Evolutionary conservation across 2,113 vertebrate genomes (phyloP), one percentile per base, ranked within the genome.

Genomic region (Neofelis nebulosa): DNA sequence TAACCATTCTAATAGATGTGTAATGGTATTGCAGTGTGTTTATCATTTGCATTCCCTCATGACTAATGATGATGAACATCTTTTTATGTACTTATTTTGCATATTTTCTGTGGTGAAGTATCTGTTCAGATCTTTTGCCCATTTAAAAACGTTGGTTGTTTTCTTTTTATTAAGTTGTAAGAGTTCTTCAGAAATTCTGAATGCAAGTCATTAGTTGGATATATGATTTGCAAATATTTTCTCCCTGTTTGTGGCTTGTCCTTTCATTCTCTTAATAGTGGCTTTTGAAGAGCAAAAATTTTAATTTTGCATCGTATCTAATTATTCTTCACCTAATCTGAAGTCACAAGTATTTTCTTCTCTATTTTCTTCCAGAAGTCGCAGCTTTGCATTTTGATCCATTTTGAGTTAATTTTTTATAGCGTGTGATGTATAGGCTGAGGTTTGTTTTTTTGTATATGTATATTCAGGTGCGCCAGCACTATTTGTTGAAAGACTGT

Each of bases 371-470:
- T 74, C 78, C 74, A 65, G 78, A 81, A 81, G 55, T 78, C 33
- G 8, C 29, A 68, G 27, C 12, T 97, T 95, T 95, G 29, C 69
- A n/a, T 69, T 86, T 69, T 86, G 57, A 91, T 50, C 19, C n/a
- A 89, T 84, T 96, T 90, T 63, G 66, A 65, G 63, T 96, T 90
- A 79, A 55, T 80, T 86, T 86, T 78, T 76, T 48, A 31, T 80
- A 41, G 18, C 0, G 13, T 45, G 16, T 85, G 71, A 85, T 50
- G 41, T 55, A 41, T 36, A 74, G 33, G 14, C 45, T 29, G 11
- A 80, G 48, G n/a, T 48, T 66, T 8, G 5, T 25, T 25, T 65
- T 94, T 96, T 57, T 71, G 41, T 23, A 13, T 31, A 36, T 50
- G 15, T 71, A 48, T 33, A 4, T 73, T 27, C 13, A 63, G 38